These are phyloP conservation scores for Stictonetta naevosa DNA, from an alignment of 2,113 vertebrate species.

Conservation along the genomic window DNA sequence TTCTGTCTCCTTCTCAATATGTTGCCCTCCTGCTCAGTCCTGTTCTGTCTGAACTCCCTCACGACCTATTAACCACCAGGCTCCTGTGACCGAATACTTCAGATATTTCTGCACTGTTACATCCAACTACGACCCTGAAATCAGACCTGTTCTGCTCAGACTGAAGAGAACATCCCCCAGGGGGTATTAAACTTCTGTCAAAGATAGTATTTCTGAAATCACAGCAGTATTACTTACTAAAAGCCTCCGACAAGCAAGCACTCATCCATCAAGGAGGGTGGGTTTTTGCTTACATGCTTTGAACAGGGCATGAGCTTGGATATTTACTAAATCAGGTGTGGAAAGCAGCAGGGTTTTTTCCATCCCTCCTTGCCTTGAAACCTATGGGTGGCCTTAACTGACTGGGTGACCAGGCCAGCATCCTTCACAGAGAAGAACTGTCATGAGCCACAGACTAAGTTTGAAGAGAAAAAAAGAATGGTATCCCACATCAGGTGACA, in stretches of 20 bases:
- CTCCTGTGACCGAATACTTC: background rate
- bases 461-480: background rate
- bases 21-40: background rate
- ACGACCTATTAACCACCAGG: background rate
- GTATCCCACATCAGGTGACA: background rate
- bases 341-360: background rate
- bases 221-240: background rate
- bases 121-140: background rate
- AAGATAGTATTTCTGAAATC: background rate
- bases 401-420: background rate
- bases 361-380: background rate
- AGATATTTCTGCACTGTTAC: constrained; percentile 4
- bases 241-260: background rate
- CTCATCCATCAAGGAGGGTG: background rate
- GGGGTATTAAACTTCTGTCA: background rate
- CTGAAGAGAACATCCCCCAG: background rate
- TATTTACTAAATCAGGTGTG: background rate
- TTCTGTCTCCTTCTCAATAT: background rate
- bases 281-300: background rate
- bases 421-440: background rate
- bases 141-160: background rate
- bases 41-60: background rate
- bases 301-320: background rate
- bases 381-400: background rate
- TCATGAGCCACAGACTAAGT: background rate